A percentile compares a stretch with the other conserved stretches of the same genome.
Evolutionary conservation across 2,797 vertebrate species (phyloP).

Genomic region (Enteromius unitaeniatus): DNA sequence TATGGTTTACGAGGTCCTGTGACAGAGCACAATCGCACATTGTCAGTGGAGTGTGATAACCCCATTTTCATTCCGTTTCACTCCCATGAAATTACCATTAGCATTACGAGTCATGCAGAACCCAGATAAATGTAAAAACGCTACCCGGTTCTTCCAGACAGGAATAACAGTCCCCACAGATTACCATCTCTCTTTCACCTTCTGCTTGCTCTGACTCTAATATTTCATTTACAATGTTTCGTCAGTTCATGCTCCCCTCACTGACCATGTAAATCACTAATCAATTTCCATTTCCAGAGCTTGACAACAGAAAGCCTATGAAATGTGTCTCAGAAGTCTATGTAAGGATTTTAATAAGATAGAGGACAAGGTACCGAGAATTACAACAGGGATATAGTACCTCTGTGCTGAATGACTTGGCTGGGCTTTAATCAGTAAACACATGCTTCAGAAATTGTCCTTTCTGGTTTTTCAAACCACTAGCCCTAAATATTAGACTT

Average conservation of each 20-base stretch:
- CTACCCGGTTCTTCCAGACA: slow-evolving; percentile 97
- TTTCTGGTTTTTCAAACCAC: not conserved
- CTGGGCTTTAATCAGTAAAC: slow-evolving; percentile 19
- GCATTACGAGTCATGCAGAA: slow-evolving; percentile 99
- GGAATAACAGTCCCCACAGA: slow-evolving; percentile 97
- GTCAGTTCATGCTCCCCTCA: slow-evolving; percentile 99
- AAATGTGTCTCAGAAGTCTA: slow-evolving; percentile 83
- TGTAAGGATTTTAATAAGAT: slow-evolving; percentile 86
- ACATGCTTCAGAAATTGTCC: not conserved
- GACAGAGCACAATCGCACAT: slow-evolving; percentile 94
- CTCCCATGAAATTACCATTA: slow-evolving; percentile 99
- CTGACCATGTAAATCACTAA: slow-evolving; percentile 99
- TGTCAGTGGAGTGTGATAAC: slow-evolving; percentile 96
- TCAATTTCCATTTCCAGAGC: slow-evolving; percentile 99
- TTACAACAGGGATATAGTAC: slow-evolving; percentile 67
- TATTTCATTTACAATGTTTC: slow-evolving; percentile 99
- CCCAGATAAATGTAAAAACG: slow-evolving; percentile 95
- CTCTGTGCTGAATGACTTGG: not conserved
- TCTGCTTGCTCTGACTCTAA: slow-evolving; percentile 78
- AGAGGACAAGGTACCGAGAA: slow-evolving; percentile 80
- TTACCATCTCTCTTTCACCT: slow-evolving; percentile 89
- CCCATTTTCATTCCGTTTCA: slow-evolving; percentile 96
- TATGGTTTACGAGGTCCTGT: slow-evolving; percentile 84
- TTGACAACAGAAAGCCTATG: slow-evolving; percentile 91
- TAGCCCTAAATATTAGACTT: not conserved